A percentile compares a stretch with the other conserved stretches of the same genome.
Conservation (phyloP, 2,113 vertebrate species). For the Otus sunia region DNA sequence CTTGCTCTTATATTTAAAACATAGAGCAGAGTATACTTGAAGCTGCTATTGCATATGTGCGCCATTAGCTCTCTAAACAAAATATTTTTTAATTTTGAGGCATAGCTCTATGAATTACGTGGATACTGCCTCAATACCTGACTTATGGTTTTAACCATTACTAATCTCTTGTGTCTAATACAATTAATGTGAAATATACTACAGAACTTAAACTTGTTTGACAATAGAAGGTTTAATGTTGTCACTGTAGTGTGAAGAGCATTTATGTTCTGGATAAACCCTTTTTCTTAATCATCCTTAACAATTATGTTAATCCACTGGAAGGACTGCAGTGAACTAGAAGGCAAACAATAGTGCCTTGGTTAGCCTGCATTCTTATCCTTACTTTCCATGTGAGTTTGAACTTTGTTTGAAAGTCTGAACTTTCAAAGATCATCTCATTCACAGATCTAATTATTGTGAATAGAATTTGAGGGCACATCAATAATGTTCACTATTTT, state of each 20-base stretch:
- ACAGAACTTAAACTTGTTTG: neutral
- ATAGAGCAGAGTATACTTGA: accelerated
- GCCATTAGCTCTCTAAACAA: neutral
- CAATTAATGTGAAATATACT: neutral
- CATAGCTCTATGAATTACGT: accelerated
- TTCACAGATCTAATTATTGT: neutral
- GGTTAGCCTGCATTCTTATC: neutral
- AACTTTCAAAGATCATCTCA: neutral
- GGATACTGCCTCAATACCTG: neutral
- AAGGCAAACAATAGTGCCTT: neutral
- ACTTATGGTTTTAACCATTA: neutral
- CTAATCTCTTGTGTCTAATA: neutral
- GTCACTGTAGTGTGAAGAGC: neutral
- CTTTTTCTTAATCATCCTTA: neutral
- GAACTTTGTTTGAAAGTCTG: neutral
- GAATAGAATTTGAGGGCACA: neutral
- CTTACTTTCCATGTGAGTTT: neutral
- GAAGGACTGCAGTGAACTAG: neutral
- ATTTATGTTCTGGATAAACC: neutral
- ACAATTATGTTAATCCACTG: neutral
- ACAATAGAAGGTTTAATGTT: neutral
- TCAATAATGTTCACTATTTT: neutral
- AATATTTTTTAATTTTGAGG: neutral
- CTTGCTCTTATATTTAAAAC: neutral
- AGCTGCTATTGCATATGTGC: accelerated